Evolutionary conservation across 2,888 invertebrate genomes (phyloP).

Genomic region (Zonitis immaculata): DNA sequence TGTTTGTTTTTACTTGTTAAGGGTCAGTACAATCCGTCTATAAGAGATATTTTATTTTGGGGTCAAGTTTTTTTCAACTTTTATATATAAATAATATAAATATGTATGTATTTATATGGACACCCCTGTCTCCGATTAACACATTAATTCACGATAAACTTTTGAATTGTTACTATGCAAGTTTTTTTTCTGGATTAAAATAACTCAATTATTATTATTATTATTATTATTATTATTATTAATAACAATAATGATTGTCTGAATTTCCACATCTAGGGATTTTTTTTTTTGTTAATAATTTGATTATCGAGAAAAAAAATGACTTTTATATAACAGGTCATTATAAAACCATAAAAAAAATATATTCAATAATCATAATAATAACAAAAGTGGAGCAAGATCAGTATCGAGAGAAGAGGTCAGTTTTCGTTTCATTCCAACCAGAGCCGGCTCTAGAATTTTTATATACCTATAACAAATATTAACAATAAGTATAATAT

Average conservation of each 20-base stretch:
- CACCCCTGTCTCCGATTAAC: too few species aligned
- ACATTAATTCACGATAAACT: slow-evolving; percentile 23
- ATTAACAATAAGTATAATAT: too few species aligned
- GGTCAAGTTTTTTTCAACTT: slow-evolving; percentile 28
- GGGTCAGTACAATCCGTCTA: slow-evolving; percentile 27
- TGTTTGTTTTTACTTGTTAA: slow-evolving; percentile 26
- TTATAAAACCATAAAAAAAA: neutral
- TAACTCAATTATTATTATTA: neutral
- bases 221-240: neutral
- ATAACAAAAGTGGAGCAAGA: neutral
- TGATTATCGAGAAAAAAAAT: too few species aligned
- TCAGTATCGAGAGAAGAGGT: neutral
- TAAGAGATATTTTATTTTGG: slow-evolving; percentile 26
- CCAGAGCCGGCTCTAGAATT: too few species aligned
- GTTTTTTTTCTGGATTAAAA: neutral
- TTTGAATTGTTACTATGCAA: slow-evolving; percentile 20
- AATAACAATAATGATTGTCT: too few species aligned
- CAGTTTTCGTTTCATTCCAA: neutral
- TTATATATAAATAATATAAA: too few species aligned
- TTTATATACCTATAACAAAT: too few species aligned
- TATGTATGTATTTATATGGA: too few species aligned
- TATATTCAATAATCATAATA: too few species aligned
- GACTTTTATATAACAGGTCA: neutral
- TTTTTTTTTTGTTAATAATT: too few species aligned
- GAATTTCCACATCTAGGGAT: too few species aligned